These are phyloP conservation scores for Drosophila birchii DNA, from an alignment of 2,888 invertebrate genomes.

Conservation along the genomic window DNA sequence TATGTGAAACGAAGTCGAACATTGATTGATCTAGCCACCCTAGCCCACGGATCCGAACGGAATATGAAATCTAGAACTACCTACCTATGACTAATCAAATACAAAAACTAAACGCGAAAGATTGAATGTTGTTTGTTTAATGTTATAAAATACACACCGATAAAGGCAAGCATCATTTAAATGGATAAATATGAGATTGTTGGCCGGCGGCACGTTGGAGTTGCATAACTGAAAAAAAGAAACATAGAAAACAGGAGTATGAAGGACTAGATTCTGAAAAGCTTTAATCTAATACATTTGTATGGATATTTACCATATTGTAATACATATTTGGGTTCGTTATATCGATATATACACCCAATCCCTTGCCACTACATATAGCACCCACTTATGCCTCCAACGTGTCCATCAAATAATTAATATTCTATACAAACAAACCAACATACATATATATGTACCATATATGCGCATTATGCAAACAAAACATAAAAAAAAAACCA, in stretches of 20 bases:
- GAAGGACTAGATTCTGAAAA: constrained; percentile 54
- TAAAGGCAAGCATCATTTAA: constrained; percentile 19
- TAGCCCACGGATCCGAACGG: constrained; percentile 58
- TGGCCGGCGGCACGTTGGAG: constrained; percentile 30
- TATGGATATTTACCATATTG: constrained; percentile 6
- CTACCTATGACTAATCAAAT: constrained; percentile 42
- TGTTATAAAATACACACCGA: constrained; percentile 49
- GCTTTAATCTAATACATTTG: constrained; percentile 54
- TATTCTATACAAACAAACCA: constrained; percentile 4
- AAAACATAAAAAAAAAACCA: constrained; percentile 16
- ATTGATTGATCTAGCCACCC: constrained; percentile 32
- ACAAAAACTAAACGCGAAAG: constrained; percentile 25
- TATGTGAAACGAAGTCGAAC: constrained; percentile 19
- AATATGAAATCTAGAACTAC: constrained; percentile 40
- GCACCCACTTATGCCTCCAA: constrained; percentile 23
- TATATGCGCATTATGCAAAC: constrained; percentile 22
- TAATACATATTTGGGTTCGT: constrained; percentile 20
- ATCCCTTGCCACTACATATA: not conserved
- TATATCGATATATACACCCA: constrained; percentile 2
- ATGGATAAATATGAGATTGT: constrained; percentile 18
- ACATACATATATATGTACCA: constrained; percentile 5
- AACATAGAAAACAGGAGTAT: constrained; percentile 11
- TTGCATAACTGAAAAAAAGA: constrained; percentile 10
- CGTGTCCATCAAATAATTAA: constrained; percentile 40
- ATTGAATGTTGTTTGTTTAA: constrained; percentile 69